Evolutionary conservation across 2,888 invertebrate species (phyloP), one percentile per base, ranked within the genome.

Genomic region (Scaptomyza reducta): DNA sequence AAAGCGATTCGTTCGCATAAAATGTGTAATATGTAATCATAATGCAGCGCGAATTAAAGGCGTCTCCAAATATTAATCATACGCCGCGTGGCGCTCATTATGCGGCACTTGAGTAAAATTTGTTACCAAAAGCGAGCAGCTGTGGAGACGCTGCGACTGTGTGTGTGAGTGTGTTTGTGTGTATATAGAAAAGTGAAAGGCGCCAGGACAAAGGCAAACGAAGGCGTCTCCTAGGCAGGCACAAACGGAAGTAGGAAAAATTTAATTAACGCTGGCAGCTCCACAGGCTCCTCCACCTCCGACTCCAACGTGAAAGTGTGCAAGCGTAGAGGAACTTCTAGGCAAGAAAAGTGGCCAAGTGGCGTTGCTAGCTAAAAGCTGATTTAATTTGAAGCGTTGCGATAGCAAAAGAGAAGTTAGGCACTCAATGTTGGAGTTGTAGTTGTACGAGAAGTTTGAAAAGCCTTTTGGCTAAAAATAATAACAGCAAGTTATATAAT

Each of bases 31-130:
- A 70, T 79, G 86, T 87, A 88, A 86, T 88, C 82, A 88, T 67
- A 83, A 72, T 86, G 84, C 71, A 79, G 86, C 71, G 63, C 50
- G 67, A 88, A 86, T 88, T 88, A 83, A 88, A 77, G 71, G 70
- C 46, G 18, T 60, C 38, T 14, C 7, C 11, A 81, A 84, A 87
- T 84, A 87, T 84, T 88, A 84, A 88, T 88, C 84, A 84, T 78
- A 84, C 84, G 88, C 85, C 85, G 84, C 82, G 85, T 87, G 87
- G 73, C 82, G 75, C 88, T 87, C 86, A 83, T 83, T 83, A 83
- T 83, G 87, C 88, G 77, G 69, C 87, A 86, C 82, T 83, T 77
- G 84, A 82, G 82, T 40, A 50, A 53, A 72, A 72, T 70, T 78
- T 71, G 62, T 62, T 51, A 50, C 65, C 31, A 55, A 67, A 54